Base-by-base conservation (phyloP, 2,113 vertebrate genomes). In the Thermophis baileyi region DNA sequence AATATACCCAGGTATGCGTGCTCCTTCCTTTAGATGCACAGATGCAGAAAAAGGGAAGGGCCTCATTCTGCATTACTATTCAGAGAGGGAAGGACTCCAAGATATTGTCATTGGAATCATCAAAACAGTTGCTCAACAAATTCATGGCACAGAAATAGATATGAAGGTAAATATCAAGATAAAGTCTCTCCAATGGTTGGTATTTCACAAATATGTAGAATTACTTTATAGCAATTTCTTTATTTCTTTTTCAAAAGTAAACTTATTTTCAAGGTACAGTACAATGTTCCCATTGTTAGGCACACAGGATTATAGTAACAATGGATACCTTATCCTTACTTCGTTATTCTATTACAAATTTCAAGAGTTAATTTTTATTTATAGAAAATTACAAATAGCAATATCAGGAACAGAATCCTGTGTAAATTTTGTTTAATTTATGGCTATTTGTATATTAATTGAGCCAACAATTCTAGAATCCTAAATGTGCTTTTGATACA, bases 101-200 rank as follows among this genome's bases (percentile, higher is more conserved):
- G 99, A 99, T 96, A 99, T 99, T 90, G 99, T 99, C 93, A 99
- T 99, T 85, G 99, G 99, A 90, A 99, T 99, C 96, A 99, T 99
- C 96, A 99, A 99, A 97, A 99, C 99, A 0, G 99, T 99, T 46
- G 99, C 99, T 87, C 99, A 99, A 2, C 99, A 99, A 96, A 99
- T 99, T 96, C 99, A 99, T 0, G 98, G 99, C 94, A 99, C 99
- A 16, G 99, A 99, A 97, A 99, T 99, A 90, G 99, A 99, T 96
- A 99, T 99, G 99, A 99, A 99, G 99, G 99, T 99, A 97, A 97
- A 95, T 44, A 88, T 88, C 87, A 51, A 55, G 6, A 0, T 0
- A 3, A 74, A n/a, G 9, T 4, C 1, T 2, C 10, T 27, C 12
- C 51, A 51, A 81, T 90, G 5, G 27, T 54, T 89, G 25, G 1